Base-by-base conservation (phyloP, 2,113 vertebrate genomes). In the Hoplias malabaricus region DNA sequence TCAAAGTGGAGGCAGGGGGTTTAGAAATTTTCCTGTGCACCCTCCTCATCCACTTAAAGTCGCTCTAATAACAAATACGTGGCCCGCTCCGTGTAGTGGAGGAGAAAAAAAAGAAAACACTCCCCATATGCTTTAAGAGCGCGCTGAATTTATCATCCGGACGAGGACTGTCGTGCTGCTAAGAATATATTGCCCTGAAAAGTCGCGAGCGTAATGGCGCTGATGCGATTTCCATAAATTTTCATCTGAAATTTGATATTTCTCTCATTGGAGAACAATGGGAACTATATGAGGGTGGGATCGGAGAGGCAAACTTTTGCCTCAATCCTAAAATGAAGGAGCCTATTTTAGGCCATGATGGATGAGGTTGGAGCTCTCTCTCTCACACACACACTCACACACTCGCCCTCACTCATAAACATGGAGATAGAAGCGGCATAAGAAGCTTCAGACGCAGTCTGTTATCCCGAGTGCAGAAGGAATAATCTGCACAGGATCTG, bases 181-280 rank as follows among this genome's bases (percentile, higher is more conserved):
- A 88, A 91, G 89, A 91, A 91, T 90, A 93, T 93, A 93, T 92
- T 93, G 92, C 91, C 89, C 91, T 89, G 91, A 92, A 92, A 93
- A 93, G 90, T 93, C 87, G 87, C 87, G 75, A 87, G 84, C 82
- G 81, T 93, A 92, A 93, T 92, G 89, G 89, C 86, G 77, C 75
- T 92, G 89, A 92, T 92, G 86, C 89, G 88, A 93, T 93, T 93
- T 93, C 91, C 92, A 93, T 93, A 93, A 89, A 93, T 93, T 92
- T 93, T 92, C 90, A 90, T 90, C 85, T 86, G 77, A 85, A 92
- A 92, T 93, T 84, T 90, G 89, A 93, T 93, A 89, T 93, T 91
- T 90, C 90, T 84, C 90, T 92, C 91, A 93, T 91, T 85, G 88
- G 89, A 66, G 89, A 91, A 92, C 90, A 92, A 92, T 91, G 88